Conservation (phyloP, 2,888 invertebrate species). For the Melinaea marsaeus region DNA sequence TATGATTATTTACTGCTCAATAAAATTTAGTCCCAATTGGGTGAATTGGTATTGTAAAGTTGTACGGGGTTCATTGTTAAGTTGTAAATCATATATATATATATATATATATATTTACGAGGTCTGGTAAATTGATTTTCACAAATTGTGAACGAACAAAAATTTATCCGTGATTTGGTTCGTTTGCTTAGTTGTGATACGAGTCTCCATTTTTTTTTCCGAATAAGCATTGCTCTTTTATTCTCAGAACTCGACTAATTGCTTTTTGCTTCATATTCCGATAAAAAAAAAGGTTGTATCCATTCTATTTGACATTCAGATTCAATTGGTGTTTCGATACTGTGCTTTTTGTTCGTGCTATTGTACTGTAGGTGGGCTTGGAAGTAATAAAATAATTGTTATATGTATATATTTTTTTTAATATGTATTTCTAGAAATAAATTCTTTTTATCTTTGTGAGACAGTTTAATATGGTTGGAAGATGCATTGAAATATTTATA, state of each 20-base stretch:
- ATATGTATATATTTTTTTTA: too few species aligned
- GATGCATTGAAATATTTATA: too few species aligned
- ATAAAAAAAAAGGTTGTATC: conserved; percentile 17
- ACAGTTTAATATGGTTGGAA: too few species aligned
- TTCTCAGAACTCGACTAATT: conserved; percentile 36
- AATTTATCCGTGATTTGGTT: background rate
- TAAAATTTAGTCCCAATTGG: conserved; percentile 7
- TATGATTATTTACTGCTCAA: conserved; percentile 22
- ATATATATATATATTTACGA: background rate
- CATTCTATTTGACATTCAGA: conserved; percentile 8
- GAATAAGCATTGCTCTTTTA: conserved; percentile 39
- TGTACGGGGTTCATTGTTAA: background rate
- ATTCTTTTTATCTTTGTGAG: too few species aligned
- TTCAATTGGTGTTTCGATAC: conserved; percentile 7
- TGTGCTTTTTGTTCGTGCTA: background rate
- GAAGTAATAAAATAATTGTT: too few species aligned
- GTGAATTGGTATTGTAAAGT: conserved; percentile 1
- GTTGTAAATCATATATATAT: background rate
- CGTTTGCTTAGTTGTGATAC: too few species aligned
- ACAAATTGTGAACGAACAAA: background rate
- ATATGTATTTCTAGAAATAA: too few species aligned
- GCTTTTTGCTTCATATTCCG: conserved; percentile 30
- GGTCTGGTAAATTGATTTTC: too few species aligned
- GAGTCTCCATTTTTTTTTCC: conserved; percentile 45
- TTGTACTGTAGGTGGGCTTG: background rate